A percentile compares a stretch with the other conserved stretches of the same genome.
phyloP scores from a whole-genome alignment of 64 coral and sea anemone genomes.

The Pachyseris speciosa region DNA sequence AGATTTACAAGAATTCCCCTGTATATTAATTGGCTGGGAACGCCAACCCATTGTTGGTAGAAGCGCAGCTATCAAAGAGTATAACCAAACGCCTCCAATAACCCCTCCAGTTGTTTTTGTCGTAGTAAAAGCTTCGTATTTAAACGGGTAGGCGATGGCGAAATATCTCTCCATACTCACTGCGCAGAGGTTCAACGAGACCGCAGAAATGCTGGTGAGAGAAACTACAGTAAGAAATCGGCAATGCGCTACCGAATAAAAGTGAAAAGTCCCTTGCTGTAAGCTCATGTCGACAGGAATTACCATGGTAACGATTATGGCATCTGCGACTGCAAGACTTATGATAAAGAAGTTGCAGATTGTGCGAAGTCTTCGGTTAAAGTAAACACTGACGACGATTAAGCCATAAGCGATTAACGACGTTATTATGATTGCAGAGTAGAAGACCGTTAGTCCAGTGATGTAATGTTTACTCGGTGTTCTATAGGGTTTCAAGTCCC shows the following conservation, averaged over 20 bases:
- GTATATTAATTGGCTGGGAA: background rate
- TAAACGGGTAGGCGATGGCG: conserved; percentile 67
- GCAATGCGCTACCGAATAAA: conserved; percentile 55
- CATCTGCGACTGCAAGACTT: conserved; percentile 77
- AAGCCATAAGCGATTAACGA: conserved; percentile 32
- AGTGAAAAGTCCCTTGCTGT: conserved; percentile 34
- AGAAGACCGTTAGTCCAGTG: conserved; percentile 21
- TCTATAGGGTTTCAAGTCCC: background rate
- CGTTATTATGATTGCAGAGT: conserved; percentile 31
- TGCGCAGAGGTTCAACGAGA: conserved; percentile 68
- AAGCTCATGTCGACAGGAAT: conserved; percentile 58
- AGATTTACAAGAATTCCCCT: background rate
- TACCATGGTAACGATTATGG: conserved; percentile 55
- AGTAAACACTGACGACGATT: conserved; percentile 37
- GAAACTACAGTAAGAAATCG: conserved; percentile 54
- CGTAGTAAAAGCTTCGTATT: conserved; percentile 67
- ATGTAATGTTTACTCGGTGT: conserved; percentile 9
- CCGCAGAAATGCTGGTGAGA: conserved; percentile 58
- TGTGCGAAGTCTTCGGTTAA: conserved; percentile 53
- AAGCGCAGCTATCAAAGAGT: conserved; percentile 51
- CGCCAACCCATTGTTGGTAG: conserved; percentile 78
- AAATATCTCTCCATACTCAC: conserved; percentile 77
- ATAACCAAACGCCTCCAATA: conserved; percentile 62
- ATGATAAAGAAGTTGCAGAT: conserved; percentile 92
- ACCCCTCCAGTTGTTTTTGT: conserved; percentile 30